Base-by-base conservation (phyloP, 2,113 vertebrate genomes). In the Procavia capensis region DNA sequence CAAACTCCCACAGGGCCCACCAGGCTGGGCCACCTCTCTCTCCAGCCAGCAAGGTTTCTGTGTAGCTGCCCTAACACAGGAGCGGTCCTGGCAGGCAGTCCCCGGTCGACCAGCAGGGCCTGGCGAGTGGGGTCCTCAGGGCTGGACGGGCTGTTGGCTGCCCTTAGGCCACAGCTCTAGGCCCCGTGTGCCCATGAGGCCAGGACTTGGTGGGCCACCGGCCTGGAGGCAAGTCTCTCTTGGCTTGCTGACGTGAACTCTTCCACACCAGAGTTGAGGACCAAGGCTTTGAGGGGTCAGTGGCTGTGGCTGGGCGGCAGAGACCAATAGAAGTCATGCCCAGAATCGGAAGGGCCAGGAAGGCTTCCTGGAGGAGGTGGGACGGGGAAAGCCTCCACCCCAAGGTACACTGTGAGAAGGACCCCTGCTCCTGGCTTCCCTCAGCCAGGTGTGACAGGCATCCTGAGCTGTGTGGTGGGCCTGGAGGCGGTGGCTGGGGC, bases 71-170 rank as follows among this genome's bases (percentile, higher is more conserved):
- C 39, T 8, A 1, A 6, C 34, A 41, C 59, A 1, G 5, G 36
- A 20, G 22, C 27, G 41, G 11, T 36, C 13, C 20, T 1, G 6
- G 8, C 41, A 0, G 3, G 36, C 41, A 59, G 13, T 8, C 43
- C 11, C 9, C 16, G 90, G 34, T 9, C n/a, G 29, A 50, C 14
- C 68, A 79, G 64, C 9, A n/a, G n/a, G 59, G n/a, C 43, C 31
- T 8, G 84, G 14, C 17, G 5, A 61, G 25, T 24, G 7, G 39
- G 29, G 29, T 5, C 11, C 16, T 61, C 39, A 1, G 0, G 7
- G 59, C 29, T 9, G 2, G 25, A 14, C 29, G 0, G 5, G 17
- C 4, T 8, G 0, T 0, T 0, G 11, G 50, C 3, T 8, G 45
- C 11, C 47, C 29, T 11, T 43, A 0, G 11, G 17, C 27, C 27